Conservation (phyloP, 1,140 invertebrate genomes). For the Tribolium madens region DNA sequence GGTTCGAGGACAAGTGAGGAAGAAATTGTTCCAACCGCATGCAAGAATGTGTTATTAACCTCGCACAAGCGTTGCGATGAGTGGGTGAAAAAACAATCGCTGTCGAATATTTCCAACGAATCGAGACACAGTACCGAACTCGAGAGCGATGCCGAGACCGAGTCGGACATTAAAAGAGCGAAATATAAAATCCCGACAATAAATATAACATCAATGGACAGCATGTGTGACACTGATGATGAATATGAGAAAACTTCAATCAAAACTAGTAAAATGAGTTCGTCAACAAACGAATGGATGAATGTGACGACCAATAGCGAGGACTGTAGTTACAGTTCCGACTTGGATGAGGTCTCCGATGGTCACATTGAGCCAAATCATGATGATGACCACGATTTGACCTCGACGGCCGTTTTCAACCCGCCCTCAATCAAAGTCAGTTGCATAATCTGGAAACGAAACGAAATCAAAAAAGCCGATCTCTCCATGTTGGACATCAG, state of each 20-base stretch:
- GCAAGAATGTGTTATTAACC: constrained; percentile 42
- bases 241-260: constrained; percentile 46
- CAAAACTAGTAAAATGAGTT: constrained; percentile 55
- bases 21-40: constrained; percentile 48
- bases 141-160: constrained; percentile 54
- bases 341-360: constrained; percentile 73
- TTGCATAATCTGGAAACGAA: constrained; percentile 93
- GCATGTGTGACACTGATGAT: constrained; percentile 42
- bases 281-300: constrained; percentile 85
- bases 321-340: constrained; percentile 86
- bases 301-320: constrained; percentile 87
- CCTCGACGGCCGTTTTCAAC: constrained; percentile 78
- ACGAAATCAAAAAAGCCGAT: constrained; percentile 91
- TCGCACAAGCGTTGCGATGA: constrained; percentile 61
- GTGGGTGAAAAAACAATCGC: constrained; percentile 61
- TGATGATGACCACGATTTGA: constrained; percentile 80
- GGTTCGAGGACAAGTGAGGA: constrained; percentile 75
- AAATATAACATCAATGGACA: constrained; percentile 29
- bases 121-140: constrained; percentile 51
- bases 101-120: constrained; percentile 44
- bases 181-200: constrained; percentile 32
- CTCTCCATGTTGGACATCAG: constrained; percentile 94
- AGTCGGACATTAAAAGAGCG: constrained; percentile 21
- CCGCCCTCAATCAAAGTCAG: constrained; percentile 86
- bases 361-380: constrained; percentile 68